Evolutionary conservation across 1,140 invertebrate genomes (phyloP), one percentile per base, ranked within the genome.

Genomic region (Leucophenga varia): DNA sequence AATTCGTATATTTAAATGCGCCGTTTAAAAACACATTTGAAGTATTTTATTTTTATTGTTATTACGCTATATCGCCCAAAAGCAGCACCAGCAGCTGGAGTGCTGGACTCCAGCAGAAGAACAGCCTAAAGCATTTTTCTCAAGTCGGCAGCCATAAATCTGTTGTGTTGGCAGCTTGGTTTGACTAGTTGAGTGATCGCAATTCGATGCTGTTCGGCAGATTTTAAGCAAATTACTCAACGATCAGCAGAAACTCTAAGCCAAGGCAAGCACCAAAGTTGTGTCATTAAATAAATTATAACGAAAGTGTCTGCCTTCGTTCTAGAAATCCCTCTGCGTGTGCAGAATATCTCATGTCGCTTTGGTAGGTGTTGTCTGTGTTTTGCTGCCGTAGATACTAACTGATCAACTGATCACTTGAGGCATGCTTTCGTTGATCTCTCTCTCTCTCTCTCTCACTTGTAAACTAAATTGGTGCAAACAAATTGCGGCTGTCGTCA

Each of bases 221-320:
- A 59, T 67, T 55, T 57, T 67, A 57, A 67, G 63, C 63, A 67
- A 67, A 67, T 67, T 67, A 67, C 63, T 67, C 63, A 67, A 64
- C 63, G 57, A 44, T 38, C 55, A 5, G 22, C 22, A 6, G 5
- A 25, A 5, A 25, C 5, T 25, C 22, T 5, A 5, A 6, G 22
- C 22, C 22, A n/a, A n/a, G 22, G 5, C 22, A 25, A 6, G 10
- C 22, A 25, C 22, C 5, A 25, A 25, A 5, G 10, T 5, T 25
- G 10, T 25, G 22, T 25, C 22, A 25, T 25, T 25, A 25, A 25
- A 25, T 25, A 25, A 25, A 25, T 25, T 25, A 25, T 25, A 25
- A 25, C 10, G 10, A 25, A 25, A 25, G 22, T n/a, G n/a, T n/a
- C n/a, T n/a, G n/a, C n/a, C n/a, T n/a, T n/a, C n/a, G n/a, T n/a